A percentile compares a stretch with the other conserved stretches of the same genome.
These are phyloP conservation scores for Coregonus ussuriensis DNA, from an alignment of 2,797 vertebrate genomes.

Conservation along the genomic window DNA sequence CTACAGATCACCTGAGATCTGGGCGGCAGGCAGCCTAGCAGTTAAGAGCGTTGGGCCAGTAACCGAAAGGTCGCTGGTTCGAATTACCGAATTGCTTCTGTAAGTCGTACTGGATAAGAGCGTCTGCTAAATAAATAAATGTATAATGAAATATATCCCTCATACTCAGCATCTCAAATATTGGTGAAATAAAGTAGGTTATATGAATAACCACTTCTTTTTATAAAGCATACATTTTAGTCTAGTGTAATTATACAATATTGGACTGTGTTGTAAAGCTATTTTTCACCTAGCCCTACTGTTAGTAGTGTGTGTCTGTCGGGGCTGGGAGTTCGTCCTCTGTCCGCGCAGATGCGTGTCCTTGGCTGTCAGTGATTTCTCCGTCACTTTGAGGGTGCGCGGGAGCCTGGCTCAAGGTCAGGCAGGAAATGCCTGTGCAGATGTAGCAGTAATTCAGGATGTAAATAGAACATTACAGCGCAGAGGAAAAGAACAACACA, in stretches of 20 bases:
- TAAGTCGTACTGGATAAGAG: too few species aligned
- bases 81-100: too few species aligned
- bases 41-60: too few species aligned
- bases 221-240: background rate
- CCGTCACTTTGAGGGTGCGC: conserved; percentile 10
- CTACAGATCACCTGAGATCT: background rate
- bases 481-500: conserved; percentile 44
- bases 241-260: background rate
- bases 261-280: too few species aligned
- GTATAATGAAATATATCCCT: too few species aligned
- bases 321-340: background rate
- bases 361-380: conserved; percentile 24
- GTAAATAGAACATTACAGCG: conserved; percentile 51
- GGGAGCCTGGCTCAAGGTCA: conserved; percentile 55
- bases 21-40: too few species aligned
- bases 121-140: too few species aligned
- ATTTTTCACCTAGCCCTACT: background rate
- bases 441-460: conserved; percentile 70
- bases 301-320: conserved; percentile 29
- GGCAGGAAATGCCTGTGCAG: conserved; percentile 76
- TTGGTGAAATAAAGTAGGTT: background rate
- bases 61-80: too few species aligned
- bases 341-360: background rate
- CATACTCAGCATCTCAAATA: too few species aligned
- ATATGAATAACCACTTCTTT: background rate